Evolutionary conservation across 1,140 invertebrate species (phyloP), one percentile per base, ranked within the genome.

Genomic region (Hycleus phaleratus): DNA sequence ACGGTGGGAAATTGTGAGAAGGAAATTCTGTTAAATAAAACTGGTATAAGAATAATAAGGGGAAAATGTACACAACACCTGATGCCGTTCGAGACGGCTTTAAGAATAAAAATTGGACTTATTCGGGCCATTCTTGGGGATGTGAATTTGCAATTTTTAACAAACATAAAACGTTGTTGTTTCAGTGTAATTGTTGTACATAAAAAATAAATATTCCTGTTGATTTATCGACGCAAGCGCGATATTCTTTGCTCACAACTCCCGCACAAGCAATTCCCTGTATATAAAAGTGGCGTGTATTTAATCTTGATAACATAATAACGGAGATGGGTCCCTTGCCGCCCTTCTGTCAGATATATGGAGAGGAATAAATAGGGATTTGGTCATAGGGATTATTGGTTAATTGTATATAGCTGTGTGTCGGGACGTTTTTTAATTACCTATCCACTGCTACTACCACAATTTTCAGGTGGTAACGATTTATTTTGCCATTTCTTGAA

Each of bases 351-450:
- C 64, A 68, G 62, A 65, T 67, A 67, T 63, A 68, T 68, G 65
- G 63, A 64, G 65, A 68, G 63, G 63, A 68, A 68, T 68, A 68
- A 67, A 66, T 67, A 62, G 67, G 63, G 64, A 64, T 67, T 68
- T 66, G 60, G 61, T 54, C 59, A 60, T 54, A 51, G 61, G 67
- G 67, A 68, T 68, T 68, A 68, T 65, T 67, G 64, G 51, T 63
- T 68, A 68, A 68, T 68, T 66, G 65, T 53, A 53, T 53, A 32
- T 32, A 32, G 32, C 42, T 24, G 42, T 52, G 50, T 45, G 46
- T 53, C 51, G 51, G 51, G 51, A 45, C 51, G 51, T 53, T 53
- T 53, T 53, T 53, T 53, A 53, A 53, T 53, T 53, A 53, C 51
- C 51, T 53, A 38, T 11, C 42, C n/a, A 45, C 51, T 25, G 26